A percentile compares a stretch with the other conserved stretches of the same genome.
Conservation (phyloP, 2,797 vertebrate genomes). For the Hephaestus fuliginosus region DNA sequence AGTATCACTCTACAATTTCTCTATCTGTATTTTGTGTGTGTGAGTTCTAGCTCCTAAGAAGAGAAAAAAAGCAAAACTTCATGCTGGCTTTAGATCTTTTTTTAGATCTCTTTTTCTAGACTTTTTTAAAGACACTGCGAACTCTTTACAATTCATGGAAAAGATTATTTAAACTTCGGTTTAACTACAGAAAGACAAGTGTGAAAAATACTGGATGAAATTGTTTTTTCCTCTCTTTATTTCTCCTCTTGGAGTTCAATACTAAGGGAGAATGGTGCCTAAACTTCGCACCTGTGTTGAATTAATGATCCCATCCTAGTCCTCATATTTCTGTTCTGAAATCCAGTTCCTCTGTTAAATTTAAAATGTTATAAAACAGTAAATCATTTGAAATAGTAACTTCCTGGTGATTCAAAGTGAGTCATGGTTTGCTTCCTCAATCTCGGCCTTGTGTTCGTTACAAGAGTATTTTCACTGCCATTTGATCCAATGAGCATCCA, state of each 20-base stretch:
- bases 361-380: not conserved
- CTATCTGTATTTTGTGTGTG: not conserved
- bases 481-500: not conserved
- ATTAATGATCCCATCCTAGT: not conserved
- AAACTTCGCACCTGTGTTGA: not conserved
- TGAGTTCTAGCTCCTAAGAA: not conserved
- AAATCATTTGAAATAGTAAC: not conserved
- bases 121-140: not conserved
- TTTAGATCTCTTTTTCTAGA: too few relatives aligned
- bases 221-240: not conserved
- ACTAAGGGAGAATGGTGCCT: not conserved
- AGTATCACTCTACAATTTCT: not conserved
- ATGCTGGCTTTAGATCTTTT: not conserved
- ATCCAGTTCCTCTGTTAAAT: not conserved
- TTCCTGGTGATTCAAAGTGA: constrained; percentile 4
- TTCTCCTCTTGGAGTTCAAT: not conserved
- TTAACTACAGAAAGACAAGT: not conserved
- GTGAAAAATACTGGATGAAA: not conserved
- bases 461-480: constrained; percentile 11
- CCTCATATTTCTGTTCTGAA: not conserved
- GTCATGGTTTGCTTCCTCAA: constrained; percentile 15
- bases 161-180: not conserved
- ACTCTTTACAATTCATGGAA: not conserved
- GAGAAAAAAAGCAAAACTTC: not conserved
- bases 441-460: not conserved